A percentile compares a stretch with the other conserved stretches of the same genome.
These are phyloP conservation scores for Hystrix cristata DNA, from an alignment of 2,113 vertebrate species.

Conservation along the genomic window DNA sequence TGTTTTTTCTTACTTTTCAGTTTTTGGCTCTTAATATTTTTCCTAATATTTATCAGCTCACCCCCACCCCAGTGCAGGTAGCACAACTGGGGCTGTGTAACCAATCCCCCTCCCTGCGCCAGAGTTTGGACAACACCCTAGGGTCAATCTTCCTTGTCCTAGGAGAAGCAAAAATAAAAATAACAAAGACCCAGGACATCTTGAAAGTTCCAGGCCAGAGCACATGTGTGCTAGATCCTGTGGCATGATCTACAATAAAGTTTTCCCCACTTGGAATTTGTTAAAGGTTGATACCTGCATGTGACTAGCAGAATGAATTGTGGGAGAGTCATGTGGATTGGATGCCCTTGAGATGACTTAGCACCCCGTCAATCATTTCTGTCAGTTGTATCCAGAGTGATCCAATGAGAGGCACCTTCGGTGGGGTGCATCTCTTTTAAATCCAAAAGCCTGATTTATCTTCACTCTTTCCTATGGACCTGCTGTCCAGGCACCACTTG, in stretches of 20 bases:
- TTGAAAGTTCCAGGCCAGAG: neutral
- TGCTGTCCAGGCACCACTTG: neutral
- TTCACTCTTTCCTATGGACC: neutral
- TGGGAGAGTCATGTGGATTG: neutral
- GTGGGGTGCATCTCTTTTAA: neutral
- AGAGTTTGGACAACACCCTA: neutral
- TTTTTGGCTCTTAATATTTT: constrained; percentile 2
- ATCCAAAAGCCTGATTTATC: neutral
- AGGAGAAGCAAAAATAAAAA: neutral
- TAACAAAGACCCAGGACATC: neutral
- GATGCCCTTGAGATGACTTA: neutral
- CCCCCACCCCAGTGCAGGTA: neutral
- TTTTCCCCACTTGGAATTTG: neutral
- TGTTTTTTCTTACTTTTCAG: neutral
- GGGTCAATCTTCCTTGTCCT: neutral
- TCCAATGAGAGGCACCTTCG: neutral
- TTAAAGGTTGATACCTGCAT: neutral
- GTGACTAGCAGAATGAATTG: neutral
- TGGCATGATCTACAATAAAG: neutral
- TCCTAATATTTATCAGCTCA: neutral
- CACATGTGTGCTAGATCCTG: neutral
- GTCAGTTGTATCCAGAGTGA: neutral
- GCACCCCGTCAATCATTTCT: neutral
- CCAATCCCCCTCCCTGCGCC: neutral
- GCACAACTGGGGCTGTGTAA: neutral